Percentiles rank a stretch among this genome's conserved stretches.
These are phyloP conservation scores for Armadillidium nasatum DNA, from an alignment of 1,140 invertebrate species.

Conservation along the genomic window DNA sequence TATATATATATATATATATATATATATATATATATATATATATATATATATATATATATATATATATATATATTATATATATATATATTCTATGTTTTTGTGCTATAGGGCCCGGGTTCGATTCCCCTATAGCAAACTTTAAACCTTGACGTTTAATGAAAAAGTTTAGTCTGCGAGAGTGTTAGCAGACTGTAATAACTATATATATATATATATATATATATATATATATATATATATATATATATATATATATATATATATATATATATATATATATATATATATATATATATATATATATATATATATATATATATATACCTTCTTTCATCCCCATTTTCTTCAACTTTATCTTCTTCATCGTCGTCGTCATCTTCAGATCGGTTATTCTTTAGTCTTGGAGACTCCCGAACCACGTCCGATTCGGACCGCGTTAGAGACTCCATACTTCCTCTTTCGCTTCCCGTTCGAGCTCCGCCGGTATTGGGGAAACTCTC, in stretches of 20 bases:
- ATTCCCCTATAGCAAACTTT: too few species aligned
- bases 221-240: too few species aligned
- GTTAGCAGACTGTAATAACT: too few species aligned
- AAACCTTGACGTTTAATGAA: too few species aligned
- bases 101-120: too few species aligned
- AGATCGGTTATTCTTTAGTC: constrained; percentile 4
- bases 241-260: too few species aligned
- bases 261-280: too few species aligned
- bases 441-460: constrained; percentile 40
- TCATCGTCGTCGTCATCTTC: constrained; percentile 42
- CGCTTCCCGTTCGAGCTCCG: constrained; percentile 34
- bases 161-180: too few species aligned
- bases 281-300: too few species aligned
- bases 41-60: constrained; percentile 2
- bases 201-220: too few species aligned
- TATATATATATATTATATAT: constrained; percentile 1
- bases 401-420: constrained; percentile 34
- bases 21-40: background rate
- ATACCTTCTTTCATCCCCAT: constrained; percentile 20
- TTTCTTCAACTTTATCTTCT: constrained; percentile 35
- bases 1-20: constrained; percentile 6
- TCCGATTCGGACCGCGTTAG: constrained; percentile 41
- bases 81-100: too few species aligned
- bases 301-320: background rate
- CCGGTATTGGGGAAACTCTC: constrained; percentile 41